Conservation (phyloP, 2,113 vertebrate genomes). For the Dascyllus trimaculatus region DNA sequence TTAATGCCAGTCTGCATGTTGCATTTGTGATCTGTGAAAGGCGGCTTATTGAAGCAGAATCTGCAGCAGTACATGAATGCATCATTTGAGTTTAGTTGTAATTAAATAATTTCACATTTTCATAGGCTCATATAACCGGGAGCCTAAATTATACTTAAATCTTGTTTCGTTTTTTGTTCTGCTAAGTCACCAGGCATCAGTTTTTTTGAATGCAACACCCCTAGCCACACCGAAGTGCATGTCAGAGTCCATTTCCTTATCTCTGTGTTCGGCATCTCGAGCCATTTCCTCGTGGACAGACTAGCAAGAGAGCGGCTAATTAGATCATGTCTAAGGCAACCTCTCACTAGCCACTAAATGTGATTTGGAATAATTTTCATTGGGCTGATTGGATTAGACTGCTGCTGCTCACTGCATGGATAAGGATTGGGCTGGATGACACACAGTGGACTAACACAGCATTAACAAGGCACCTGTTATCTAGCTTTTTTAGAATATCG, state of each 20-base stretch:
- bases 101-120: not conserved
- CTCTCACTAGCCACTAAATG: slow-evolving; percentile 79
- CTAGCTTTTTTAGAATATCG: not conserved
- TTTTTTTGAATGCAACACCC: slow-evolving; percentile 39
- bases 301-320: slow-evolving; percentile 77
- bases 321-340: slow-evolving; percentile 80
- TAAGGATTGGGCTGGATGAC: slow-evolving; percentile 50
- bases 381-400: slow-evolving; percentile 81
- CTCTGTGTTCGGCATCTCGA: slow-evolving; percentile 59
- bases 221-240: slow-evolving; percentile 45
- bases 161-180: slow-evolving; percentile 15
- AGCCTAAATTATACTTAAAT: not conserved
- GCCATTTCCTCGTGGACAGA: slow-evolving; percentile 78
- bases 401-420: slow-evolving; percentile 63
- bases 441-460: slow-evolving; percentile 40
- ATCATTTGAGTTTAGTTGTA: not conserved
- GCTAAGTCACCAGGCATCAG: slow-evolving; percentile 18
- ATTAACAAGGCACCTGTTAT: slow-evolving; percentile 38
- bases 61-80: not conserved
- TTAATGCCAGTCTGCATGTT: slow-evolving; percentile 12
- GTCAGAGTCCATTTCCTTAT: slow-evolving; percentile 79
- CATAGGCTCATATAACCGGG: not conserved
- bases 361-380: slow-evolving; percentile 82
- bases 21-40: slow-evolving; percentile 12
- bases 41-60: not conserved